A percentile compares a stretch with the other conserved stretches of the same genome.
Conservation (phyloP, 2,888 invertebrate species). For the Halictus ligatus region DNA sequence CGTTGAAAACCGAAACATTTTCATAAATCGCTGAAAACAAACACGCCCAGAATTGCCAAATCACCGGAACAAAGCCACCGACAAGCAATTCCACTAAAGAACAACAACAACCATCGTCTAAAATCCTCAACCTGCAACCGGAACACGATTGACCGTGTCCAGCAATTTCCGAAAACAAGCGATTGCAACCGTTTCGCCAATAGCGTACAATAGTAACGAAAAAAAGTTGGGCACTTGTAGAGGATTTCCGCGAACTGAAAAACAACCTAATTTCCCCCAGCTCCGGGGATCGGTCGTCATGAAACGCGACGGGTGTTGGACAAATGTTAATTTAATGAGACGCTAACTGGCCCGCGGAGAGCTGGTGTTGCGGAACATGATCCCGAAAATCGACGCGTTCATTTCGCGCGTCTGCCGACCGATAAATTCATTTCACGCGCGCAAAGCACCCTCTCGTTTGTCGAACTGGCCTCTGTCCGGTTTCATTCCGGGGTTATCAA, state of each 20-base stretch:
- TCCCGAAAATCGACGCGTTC: conserved; percentile 25
- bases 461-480: background rate
- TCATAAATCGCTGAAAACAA: no score
- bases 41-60: background rate
- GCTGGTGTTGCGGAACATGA: conserved; percentile 4
- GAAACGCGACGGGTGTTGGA: background rate
- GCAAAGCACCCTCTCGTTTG: conserved; percentile 41
- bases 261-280: background rate
- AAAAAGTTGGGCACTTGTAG: background rate
- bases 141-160: background rate
- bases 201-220: background rate
- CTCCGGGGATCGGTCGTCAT: background rate
- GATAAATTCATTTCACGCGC: conserved; percentile 42
- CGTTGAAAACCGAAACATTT: background rate
- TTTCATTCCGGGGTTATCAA: conserved; percentile 10
- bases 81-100: background rate
- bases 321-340: conserved; percentile 18
- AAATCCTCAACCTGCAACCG: background rate
- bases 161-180: background rate
- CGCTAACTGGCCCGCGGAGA: background rate
- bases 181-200: background rate
- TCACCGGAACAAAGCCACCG: background rate
- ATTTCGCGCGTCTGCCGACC: background rate
- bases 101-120: background rate
- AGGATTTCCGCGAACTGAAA: background rate